Percentiles rank a stretch among this genome's conserved stretches.
These are phyloP conservation scores for Uropetala carovei DNA, from an alignment of 2,888 invertebrate species.

Conservation along the genomic window DNA sequence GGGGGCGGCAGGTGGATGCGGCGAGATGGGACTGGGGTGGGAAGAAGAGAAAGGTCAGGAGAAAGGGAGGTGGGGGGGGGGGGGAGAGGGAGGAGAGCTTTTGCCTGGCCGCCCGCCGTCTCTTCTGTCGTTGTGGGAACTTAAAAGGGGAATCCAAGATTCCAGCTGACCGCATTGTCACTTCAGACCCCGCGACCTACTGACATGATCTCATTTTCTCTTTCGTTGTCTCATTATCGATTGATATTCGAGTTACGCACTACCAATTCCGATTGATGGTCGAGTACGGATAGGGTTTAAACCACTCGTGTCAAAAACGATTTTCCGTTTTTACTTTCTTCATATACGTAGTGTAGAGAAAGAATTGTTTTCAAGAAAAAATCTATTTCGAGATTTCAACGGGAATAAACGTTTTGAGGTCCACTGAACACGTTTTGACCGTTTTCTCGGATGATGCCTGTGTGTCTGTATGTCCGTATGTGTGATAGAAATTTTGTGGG, in stretches of 20 bases:
- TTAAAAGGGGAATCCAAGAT: background rate
- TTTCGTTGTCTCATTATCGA: background rate
- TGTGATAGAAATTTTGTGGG: too few relatives aligned
- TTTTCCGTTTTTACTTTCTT: background rate
- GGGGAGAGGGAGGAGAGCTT: background rate
- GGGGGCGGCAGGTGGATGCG: background rate
- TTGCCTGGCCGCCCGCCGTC: background rate
- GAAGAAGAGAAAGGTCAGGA: background rate
- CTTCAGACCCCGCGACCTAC: background rate
- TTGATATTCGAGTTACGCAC: background rate
- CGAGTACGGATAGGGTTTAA: background rate
- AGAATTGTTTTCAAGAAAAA: background rate
- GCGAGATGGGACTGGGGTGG: background rate
- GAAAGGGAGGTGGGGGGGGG: background rate
- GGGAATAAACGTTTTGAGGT: background rate
- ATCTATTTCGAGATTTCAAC: background rate
- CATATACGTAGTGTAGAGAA: background rate
- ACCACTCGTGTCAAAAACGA: background rate
- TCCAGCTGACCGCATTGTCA: conserved; percentile 9
- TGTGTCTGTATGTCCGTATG: too few relatives aligned
- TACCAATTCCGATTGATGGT: background rate
- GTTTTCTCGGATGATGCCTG: too few relatives aligned
- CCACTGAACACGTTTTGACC: too few relatives aligned
- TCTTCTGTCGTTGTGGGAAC: background rate
- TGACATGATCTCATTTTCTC: background rate